Conservation (phyloP, 2,113 vertebrate species). For the Psammodynastes pulverulentus region DNA sequence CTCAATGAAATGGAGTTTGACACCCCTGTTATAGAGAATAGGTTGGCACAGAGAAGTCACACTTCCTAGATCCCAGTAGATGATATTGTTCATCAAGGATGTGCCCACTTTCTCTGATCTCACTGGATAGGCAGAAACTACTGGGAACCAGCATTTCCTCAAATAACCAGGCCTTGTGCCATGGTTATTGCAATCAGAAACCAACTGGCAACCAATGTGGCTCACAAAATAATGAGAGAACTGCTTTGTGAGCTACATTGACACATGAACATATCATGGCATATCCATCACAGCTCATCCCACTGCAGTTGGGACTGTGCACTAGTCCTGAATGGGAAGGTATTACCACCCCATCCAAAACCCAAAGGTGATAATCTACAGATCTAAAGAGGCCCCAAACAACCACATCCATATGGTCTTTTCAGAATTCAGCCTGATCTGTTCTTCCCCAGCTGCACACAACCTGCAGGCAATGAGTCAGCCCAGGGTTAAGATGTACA, state of each 20-base stretch:
- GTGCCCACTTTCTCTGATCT: background rate
- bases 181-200: background rate
- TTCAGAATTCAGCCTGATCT: background rate
- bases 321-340: background rate
- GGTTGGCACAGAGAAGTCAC: background rate
- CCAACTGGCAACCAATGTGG: background rate
- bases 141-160: background rate
- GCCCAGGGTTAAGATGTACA: background rate
- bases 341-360: background rate
- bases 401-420: background rate
- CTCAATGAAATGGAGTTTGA: too few relatives aligned
- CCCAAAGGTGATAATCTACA: background rate
- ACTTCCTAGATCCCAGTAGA: background rate
- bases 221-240: background rate
- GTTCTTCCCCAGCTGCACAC: background rate
- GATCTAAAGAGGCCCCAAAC: background rate
- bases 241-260: background rate
- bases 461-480: background rate
- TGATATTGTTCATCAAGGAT: background rate
- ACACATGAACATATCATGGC: background rate
- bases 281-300: background rate
- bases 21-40: too few relatives aligned
- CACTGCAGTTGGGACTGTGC: background rate
- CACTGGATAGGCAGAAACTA: background rate
- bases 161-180: background rate